Evolutionary conservation across 2,113 vertebrate genomes (phyloP).

Genomic region (Malurus melanocephalus): DNA sequence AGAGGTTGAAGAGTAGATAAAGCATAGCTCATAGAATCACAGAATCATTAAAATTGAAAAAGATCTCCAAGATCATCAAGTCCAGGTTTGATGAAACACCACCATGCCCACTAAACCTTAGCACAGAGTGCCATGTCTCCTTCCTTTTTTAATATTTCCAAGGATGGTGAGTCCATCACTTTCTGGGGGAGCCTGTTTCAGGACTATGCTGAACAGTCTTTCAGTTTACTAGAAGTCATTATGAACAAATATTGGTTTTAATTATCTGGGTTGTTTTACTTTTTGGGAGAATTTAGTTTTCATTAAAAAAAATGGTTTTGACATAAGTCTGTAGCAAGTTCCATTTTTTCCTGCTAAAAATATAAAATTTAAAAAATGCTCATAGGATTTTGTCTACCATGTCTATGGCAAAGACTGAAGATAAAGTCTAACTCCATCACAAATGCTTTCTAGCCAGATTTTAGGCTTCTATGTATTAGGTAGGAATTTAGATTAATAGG

Average conservation of each 20-base stretch:
- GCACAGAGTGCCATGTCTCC: rapidly evolving
- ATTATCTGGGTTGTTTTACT: constrained; percentile 49
- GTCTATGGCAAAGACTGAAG: not conserved
- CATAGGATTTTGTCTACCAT: not conserved
- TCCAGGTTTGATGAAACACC: not conserved
- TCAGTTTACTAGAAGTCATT: constrained; percentile 39
- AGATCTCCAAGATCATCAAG: not conserved
- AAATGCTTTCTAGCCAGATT: not conserved
- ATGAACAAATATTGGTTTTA: constrained; percentile 47
- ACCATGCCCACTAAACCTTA: not conserved
- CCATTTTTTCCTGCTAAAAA: not conserved
- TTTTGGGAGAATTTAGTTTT: constrained; percentile 26
- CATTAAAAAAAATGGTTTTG: constrained; percentile 33
- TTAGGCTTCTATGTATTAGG: not conserved
- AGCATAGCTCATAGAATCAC: not conserved
- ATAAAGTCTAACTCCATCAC: not conserved
- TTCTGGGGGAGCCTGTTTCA: not conserved
- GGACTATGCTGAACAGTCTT: constrained; percentile 19
- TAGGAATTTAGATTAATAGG: not conserved
- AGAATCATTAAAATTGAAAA: not conserved
- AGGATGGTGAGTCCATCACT: not conserved
- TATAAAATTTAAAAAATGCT: not conserved
- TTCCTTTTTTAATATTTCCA: not conserved
- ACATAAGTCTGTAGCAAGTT: not conserved
- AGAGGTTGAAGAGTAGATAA: constrained; percentile 34